Conservation (phyloP, 2,113 vertebrate species). For the Atractosteus spatula region DNA sequence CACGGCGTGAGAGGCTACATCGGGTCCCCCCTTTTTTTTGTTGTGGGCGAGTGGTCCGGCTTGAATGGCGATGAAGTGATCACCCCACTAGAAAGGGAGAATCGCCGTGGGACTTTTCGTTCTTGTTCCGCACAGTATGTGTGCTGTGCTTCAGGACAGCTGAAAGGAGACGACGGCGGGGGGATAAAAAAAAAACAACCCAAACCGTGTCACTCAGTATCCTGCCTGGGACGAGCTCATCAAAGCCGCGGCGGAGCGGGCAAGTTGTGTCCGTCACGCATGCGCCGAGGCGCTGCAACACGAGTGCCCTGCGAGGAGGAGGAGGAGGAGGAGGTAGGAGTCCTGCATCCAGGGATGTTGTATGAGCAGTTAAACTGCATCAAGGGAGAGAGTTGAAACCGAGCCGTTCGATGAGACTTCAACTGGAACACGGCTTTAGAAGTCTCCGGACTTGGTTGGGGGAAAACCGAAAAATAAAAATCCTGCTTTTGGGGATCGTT, state of each 20-base stretch:
- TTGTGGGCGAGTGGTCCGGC: slow-evolving; percentile 2
- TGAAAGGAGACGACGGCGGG: not conserved
- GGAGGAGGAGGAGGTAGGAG: slow-evolving; percentile 24
- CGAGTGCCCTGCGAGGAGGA: slow-evolving; percentile 18
- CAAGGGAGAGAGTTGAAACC: slow-evolving; percentile 17
- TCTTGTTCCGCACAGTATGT: slow-evolving; percentile 10
- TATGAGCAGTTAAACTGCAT: slow-evolving; percentile 22
- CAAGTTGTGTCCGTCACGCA: slow-evolving; percentile 15
- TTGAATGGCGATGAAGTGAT: slow-evolving; percentile 24
- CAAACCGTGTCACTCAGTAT: slow-evolving; percentile 5
- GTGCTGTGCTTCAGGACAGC: not conserved
- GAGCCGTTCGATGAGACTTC: slow-evolving; percentile 6
- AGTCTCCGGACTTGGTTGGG: not conserved
- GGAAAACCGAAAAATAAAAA: slow-evolving; percentile 3
- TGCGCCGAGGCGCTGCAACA: slow-evolving; percentile 22
- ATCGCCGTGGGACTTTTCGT: slow-evolving; percentile 12
- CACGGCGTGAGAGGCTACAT: not conserved
- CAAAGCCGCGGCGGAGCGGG: slow-evolving; percentile 6
- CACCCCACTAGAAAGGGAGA: slow-evolving; percentile 3
- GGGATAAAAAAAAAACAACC: not conserved
- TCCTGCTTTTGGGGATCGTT: slow-evolving; percentile 21
- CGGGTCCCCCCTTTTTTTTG: not conserved
- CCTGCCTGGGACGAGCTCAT: not conserved
- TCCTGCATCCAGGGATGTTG: slow-evolving; percentile 32
- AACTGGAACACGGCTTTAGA: not conserved